Percentiles rank a stretch among this genome's conserved stretches.
These are phyloP conservation scores for Brachionus manjavacas DNA, from an alignment of 1,140 invertebrate genomes.

Conservation along the genomic window DNA sequence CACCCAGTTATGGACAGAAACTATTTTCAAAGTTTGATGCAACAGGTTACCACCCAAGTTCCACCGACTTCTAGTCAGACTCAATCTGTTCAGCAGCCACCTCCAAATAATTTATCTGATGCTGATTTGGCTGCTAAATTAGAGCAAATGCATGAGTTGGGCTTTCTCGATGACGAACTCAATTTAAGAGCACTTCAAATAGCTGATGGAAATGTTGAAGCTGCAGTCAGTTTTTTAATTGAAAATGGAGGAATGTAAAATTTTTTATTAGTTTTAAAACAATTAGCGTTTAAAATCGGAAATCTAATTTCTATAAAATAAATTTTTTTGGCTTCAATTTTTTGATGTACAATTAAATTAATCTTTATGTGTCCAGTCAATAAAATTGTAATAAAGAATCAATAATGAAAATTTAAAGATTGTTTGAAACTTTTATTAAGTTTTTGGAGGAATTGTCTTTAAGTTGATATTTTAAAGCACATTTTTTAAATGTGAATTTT, in stretches of 20 bases:
- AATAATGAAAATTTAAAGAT: too few species aligned
- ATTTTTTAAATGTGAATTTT: too few species aligned
- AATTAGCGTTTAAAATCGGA: not conserved
- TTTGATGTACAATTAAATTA: too few species aligned
- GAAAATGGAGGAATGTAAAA: conserved; percentile 4
- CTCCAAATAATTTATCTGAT: not conserved
- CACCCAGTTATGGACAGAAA: conserved; percentile 14
- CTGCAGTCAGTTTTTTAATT: conserved; percentile 6
- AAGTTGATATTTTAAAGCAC: too few species aligned
- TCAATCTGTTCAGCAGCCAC: not conserved
- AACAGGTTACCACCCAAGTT: not conserved
- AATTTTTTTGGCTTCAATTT: not conserved
- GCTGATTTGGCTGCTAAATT: not conserved
- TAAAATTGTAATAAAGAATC: too few species aligned
- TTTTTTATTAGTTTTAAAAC: not conserved
- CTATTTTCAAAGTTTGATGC: conserved; percentile 15
- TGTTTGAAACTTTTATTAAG: too few species aligned
- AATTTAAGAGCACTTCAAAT: conserved; percentile 28
- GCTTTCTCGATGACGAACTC: conserved; percentile 17
- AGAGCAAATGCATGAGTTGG: conserved; percentile 34
- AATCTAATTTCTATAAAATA: not conserved
- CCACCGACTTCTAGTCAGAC: not conserved
- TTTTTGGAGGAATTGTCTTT: too few species aligned
- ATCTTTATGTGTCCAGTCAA: too few species aligned
- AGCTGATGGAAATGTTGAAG: conserved; percentile 19